Conservation (phyloP, 2,113 vertebrate species). For the Gymnogyps californianus region DNA sequence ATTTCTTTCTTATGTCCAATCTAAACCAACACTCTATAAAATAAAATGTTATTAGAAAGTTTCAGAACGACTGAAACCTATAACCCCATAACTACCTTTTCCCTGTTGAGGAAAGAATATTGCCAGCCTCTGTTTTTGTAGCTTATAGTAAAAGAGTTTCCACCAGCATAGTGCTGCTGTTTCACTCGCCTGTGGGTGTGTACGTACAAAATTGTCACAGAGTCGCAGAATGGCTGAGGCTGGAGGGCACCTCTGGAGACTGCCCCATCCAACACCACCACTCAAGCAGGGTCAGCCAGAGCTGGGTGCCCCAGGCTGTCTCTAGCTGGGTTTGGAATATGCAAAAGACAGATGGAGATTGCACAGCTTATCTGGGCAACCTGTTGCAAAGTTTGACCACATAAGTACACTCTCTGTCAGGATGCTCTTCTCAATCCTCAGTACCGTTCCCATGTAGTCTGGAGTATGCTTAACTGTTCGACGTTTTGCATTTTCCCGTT, state of each 20-base stretch:
- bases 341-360: not conserved
- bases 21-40: not conserved
- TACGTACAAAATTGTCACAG: not conserved
- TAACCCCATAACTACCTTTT: not conserved
- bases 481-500: not conserved
- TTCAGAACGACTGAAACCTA: not conserved
- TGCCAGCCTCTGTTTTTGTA: not conserved
- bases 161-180: not conserved
- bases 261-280: not conserved
- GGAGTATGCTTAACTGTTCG: not conserved
- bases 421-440: not conserved
- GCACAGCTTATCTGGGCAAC: not conserved
- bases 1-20: not conserved
- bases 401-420: not conserved
- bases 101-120: not conserved
- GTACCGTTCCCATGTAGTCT: not conserved
- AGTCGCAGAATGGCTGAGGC: not conserved
- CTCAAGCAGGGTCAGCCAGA: not conserved
- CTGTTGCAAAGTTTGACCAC: not conserved
- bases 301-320: fast-evolving
- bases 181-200: not conserved
- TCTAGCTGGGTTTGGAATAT: not conserved
- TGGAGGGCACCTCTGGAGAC: not conserved
- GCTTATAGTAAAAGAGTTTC: not conserved
- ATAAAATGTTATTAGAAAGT: not conserved